A percentile compares a stretch with the other conserved stretches of the same genome.
phyloP scores from a whole-genome alignment of 2,113 vertebrate species.

The Struthidea cinerea region DNA sequence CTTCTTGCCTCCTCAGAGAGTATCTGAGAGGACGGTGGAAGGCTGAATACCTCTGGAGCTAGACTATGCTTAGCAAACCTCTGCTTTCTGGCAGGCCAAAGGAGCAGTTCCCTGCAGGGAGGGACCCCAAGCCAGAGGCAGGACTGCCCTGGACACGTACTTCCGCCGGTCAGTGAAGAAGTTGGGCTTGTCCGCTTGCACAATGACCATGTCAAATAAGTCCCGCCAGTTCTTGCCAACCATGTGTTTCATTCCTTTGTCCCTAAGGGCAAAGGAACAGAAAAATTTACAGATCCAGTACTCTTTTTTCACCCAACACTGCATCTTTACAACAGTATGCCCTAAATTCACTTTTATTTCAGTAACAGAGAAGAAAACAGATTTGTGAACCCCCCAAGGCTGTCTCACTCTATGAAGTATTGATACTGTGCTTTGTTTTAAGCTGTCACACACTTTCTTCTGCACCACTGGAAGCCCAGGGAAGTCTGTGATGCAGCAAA shows the following conservation, averaged over 20 bases:
- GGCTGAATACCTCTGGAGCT: background rate
- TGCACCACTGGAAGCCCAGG: background rate
- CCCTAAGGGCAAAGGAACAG: constrained; percentile 42
- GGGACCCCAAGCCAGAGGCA: background rate
- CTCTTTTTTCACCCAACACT: background rate
- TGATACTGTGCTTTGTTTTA: background rate
- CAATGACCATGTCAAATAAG: constrained; percentile 79
- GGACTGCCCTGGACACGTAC: constrained; percentile 28
- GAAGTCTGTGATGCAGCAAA: background rate
- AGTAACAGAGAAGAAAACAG: background rate
- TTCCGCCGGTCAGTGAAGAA: constrained; percentile 81
- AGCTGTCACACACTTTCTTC: background rate
- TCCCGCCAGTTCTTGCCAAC: constrained; percentile 80
- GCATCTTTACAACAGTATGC: background rate
- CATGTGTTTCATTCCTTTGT: constrained; percentile 83
- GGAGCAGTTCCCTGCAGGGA: background rate
- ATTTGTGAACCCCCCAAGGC: background rate
- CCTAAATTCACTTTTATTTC: background rate
- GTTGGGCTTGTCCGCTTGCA: constrained; percentile 80
- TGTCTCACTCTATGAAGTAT: background rate
- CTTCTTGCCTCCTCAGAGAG: background rate
- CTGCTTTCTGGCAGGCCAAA: background rate
- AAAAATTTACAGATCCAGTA: background rate
- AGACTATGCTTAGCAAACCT: background rate
- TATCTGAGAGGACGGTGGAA: background rate